phyloP scores from a whole-genome alignment of 2,888 invertebrate species.

The Melieria omissa region DNA sequence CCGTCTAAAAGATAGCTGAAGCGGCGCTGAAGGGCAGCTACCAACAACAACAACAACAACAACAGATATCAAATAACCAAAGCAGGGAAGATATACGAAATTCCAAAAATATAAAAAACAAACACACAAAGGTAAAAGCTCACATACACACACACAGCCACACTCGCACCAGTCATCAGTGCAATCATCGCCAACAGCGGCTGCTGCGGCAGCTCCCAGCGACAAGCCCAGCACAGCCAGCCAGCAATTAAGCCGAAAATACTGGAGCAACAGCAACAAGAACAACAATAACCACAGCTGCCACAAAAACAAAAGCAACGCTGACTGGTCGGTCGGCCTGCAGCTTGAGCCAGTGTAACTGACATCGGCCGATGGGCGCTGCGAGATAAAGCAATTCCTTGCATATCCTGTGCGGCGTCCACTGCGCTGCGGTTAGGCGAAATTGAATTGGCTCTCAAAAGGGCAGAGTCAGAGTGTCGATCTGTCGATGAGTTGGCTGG shows the following conservation, averaged over 20 bases:
- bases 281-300: conserved; percentile 30
- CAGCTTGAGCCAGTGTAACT: background rate
- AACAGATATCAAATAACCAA: conserved; percentile 34
- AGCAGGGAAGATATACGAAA: conserved; percentile 14
- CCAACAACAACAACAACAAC: conserved; percentile 34
- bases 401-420: too few species aligned
- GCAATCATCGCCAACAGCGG: conserved; percentile 18
- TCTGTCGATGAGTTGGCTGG: too few species aligned
- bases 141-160: conserved; percentile 10
- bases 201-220: conserved; percentile 23
- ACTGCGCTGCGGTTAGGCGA: too few species aligned
- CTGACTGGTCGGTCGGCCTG: conserved; percentile 17
- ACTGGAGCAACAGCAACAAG: conserved; percentile 38
- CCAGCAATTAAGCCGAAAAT: conserved; percentile 25
- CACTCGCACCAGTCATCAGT: conserved; percentile 3
- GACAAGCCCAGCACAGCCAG: conserved; percentile 29
- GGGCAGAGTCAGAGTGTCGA: too few species aligned
- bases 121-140: background rate
- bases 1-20: too few species aligned
- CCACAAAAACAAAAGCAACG: conserved; percentile 14
- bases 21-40: conserved; percentile 26
- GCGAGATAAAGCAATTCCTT: too few species aligned
- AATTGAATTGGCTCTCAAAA: too few species aligned
- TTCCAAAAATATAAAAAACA: conserved; percentile 3
- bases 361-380: background rate